phyloP scores from a whole-genome alignment of 1,140 invertebrate genomes.

The Brachionus paranguensis region DNA sequence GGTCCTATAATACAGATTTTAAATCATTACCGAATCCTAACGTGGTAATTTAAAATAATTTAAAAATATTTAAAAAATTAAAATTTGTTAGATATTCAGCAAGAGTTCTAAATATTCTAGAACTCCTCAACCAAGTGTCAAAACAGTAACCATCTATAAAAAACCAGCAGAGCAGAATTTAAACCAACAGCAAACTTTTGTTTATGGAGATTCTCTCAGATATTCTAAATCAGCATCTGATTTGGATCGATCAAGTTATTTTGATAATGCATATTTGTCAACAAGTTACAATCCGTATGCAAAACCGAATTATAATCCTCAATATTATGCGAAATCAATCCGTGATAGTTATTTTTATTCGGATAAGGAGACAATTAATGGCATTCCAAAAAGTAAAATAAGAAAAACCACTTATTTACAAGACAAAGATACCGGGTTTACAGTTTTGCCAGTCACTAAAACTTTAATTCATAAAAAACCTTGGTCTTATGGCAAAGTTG shows the following conservation, averaged over 20 bases:
- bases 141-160: neutral
- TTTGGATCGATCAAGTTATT: constrained; percentile 9
- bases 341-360: constrained; percentile 24
- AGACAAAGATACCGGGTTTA: neutral
- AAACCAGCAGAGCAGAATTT: neutral
- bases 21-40: neutral
- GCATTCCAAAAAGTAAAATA: neutral
- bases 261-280: neutral
- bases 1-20: neutral
- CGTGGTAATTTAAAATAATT: neutral
- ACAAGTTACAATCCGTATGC: neutral
- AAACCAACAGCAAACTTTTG: constrained; percentile 21
- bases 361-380: constrained; percentile 4
- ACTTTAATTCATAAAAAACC: constrained; percentile 34
- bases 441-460: neutral
- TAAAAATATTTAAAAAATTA: neutral
- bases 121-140: neutral
- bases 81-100: neutral
- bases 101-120: neutral
- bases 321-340: neutral
- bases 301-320: neutral
- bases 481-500: constrained; percentile 37
- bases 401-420: neutral
- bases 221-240: neutral
- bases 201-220: neutral